These are phyloP conservation scores for Phaethon lepturus DNA, from an alignment of 2,113 vertebrate species.

Conservation along the genomic window DNA sequence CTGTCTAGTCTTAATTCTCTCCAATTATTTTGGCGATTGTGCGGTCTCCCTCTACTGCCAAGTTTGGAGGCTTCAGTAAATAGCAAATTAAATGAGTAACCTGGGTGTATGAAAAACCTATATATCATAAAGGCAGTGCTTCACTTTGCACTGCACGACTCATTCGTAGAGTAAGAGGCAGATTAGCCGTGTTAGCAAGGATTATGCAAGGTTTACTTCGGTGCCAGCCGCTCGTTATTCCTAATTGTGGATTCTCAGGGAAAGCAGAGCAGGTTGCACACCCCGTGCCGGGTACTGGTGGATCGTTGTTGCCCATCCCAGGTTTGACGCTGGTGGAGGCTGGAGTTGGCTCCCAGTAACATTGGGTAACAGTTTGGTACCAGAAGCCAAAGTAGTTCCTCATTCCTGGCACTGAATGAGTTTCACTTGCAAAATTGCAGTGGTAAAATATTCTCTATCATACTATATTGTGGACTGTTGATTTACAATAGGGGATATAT, in stretches of 20 bases:
- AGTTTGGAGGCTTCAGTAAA: background rate
- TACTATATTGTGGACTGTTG: background rate
- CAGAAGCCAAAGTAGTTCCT: background rate
- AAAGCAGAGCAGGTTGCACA: background rate
- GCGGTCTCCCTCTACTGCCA: slow-evolving; percentile 31
- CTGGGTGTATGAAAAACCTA: background rate
- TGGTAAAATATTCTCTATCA: background rate
- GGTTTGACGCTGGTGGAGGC: background rate
- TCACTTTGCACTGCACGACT: background rate
- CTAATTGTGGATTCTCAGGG: accelerated
- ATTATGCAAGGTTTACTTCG: background rate
- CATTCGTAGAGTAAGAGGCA: background rate
- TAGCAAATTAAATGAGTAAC: background rate
- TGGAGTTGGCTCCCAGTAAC: background rate
- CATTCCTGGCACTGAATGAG: accelerated
- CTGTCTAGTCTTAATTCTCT: background rate
- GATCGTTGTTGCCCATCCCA: background rate
- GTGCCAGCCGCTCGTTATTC: background rate
- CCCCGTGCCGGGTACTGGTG: accelerated
- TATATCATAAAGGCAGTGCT: background rate
- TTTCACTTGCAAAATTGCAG: accelerated
- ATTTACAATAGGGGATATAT: background rate
- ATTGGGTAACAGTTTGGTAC: background rate
- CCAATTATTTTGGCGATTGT: background rate
- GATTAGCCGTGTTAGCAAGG: background rate